A percentile compares a stretch with the other conserved stretches of the same genome.
Conservation (phyloP, 2,113 vertebrate genomes). For the Silurus asotus region DNA sequence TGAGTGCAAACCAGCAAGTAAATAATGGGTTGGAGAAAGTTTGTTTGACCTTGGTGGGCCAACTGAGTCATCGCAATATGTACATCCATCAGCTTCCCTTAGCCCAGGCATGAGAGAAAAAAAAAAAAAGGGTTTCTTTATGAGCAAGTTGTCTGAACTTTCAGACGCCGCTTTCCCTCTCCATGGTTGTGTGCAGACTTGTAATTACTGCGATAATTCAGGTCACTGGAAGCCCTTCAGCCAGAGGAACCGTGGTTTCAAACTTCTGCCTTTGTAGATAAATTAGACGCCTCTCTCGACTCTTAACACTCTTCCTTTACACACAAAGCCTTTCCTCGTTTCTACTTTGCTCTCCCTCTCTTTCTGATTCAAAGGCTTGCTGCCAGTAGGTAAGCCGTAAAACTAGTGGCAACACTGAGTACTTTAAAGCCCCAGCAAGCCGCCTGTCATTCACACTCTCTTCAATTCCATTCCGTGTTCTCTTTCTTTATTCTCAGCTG, state of each 20-base stretch:
- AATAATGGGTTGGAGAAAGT: conserved; percentile 22
- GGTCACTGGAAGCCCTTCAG: conserved; percentile 51
- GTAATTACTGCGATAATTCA: conserved; percentile 56
- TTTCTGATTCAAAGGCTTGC: conserved; percentile 7
- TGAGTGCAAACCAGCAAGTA: conserved; percentile 21
- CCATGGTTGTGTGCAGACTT: conserved; percentile 31
- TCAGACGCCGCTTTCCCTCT: background rate
- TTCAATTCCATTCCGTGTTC: background rate
- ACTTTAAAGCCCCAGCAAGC: conserved; percentile 29
- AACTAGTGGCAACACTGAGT: conserved; percentile 20
- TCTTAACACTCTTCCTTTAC: background rate
- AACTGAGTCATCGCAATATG: conserved; percentile 20
- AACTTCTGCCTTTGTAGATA: conserved; percentile 52
- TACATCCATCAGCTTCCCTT: conserved; percentile 41
- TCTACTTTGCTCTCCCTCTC: background rate
- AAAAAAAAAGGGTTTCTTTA: conserved; percentile 14
- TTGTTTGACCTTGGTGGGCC: conserved; percentile 38
- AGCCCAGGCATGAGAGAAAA: background rate
- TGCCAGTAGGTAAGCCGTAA: conserved; percentile 24
- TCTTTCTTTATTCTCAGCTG: background rate
- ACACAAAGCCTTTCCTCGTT: background rate
- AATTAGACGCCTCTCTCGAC: conserved; percentile 35
- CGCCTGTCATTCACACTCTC: conserved; percentile 6
- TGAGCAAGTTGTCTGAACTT: conserved; percentile 25
- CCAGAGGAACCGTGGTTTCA: conserved; percentile 46